Conservation (phyloP, 2,888 invertebrate genomes). For the Andrena trimmerana region DNA sequence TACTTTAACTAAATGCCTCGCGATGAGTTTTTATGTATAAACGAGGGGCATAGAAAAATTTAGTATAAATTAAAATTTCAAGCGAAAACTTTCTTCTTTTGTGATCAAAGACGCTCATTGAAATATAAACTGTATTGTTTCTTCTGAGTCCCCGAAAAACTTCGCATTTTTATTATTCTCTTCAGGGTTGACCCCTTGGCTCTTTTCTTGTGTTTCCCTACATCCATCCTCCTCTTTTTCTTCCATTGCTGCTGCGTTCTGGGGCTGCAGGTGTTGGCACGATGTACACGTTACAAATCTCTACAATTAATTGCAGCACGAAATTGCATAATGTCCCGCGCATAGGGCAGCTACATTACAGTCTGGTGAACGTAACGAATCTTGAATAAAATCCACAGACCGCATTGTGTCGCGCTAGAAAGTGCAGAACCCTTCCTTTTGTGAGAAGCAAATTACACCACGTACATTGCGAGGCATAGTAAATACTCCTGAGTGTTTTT, state of each 20-base stretch:
- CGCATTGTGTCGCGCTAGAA: constrained; percentile 5
- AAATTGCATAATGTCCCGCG: constrained; percentile 45
- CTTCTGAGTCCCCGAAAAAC: background rate
- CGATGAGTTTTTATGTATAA: no score
- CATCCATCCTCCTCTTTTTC: constrained; percentile 17
- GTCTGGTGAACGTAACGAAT: constrained; percentile 52
- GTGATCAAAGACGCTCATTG: no score
- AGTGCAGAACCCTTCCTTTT: background rate
- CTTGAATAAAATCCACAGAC: constrained; percentile 28
- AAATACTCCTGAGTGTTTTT: background rate
- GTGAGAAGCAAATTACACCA: background rate
- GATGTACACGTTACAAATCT: constrained; percentile 18
- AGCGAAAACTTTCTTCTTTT: no score
- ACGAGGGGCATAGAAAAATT: no score
- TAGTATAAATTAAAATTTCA: no score
- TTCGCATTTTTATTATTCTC: constrained; percentile 32
- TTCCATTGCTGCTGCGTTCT: constrained; percentile 12
- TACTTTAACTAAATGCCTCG: no score
- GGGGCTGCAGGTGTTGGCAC: constrained; percentile 28
- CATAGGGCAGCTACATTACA: constrained; percentile 31
- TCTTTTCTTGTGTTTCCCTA: constrained; percentile 1
- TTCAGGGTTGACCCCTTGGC: background rate
- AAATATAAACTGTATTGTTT: no score
- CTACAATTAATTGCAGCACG: constrained; percentile 50
- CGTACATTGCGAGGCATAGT: background rate